A percentile compares a stretch with the other conserved stretches of the same genome.
Conservation (phyloP, 2,888 invertebrate species). For the Chrysotoxum bicinctum region DNA sequence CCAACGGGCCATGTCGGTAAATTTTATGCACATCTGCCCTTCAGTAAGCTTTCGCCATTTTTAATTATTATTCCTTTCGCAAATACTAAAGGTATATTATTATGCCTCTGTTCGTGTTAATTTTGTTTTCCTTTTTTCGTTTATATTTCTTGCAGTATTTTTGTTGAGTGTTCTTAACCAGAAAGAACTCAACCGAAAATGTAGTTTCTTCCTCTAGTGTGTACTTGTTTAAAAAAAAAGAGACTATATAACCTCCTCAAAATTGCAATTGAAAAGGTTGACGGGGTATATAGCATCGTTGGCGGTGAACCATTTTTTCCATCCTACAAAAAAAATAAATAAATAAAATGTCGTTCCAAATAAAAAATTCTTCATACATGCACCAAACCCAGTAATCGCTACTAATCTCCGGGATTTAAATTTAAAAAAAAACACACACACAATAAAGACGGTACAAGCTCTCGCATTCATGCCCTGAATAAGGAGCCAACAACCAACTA, state of each 20-base stretch:
- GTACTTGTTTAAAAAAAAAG: slow-evolving; percentile 12
- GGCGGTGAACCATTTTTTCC: slow-evolving; percentile 35
- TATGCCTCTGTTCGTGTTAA: not conserved
- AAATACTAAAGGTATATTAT: slow-evolving; percentile 14
- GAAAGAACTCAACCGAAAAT: slow-evolving; percentile 26
- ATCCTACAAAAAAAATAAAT: not conserved
- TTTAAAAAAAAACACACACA: slow-evolving; percentile 46
- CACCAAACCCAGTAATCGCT: slow-evolving; percentile 61
- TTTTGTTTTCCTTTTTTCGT: not conserved
- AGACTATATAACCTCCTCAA: slow-evolving; percentile 23
- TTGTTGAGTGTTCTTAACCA: not conserved
- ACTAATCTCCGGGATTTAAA: slow-evolving; percentile 65
- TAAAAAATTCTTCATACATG: slow-evolving; percentile 49
- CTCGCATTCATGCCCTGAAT: slow-evolving; percentile 67
- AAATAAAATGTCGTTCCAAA: slow-evolving; percentile 28
- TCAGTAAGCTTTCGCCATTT: slow-evolving; percentile 12
- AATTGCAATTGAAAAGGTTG: slow-evolving; percentile 64
- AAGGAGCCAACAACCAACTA: slow-evolving; percentile 41
- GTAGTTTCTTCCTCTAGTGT: slow-evolving; percentile 11
- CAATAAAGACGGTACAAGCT: slow-evolving; percentile 63
- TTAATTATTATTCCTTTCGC: slow-evolving; percentile 42
- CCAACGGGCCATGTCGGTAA: slow-evolving; percentile 31
- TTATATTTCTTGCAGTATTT: slow-evolving; percentile 30
- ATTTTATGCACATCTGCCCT: slow-evolving; percentile 34
- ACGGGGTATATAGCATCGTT: slow-evolving; percentile 1